Base-by-base conservation (phyloP, 2,113 vertebrate genomes). In the Butorides virescens region DNA sequence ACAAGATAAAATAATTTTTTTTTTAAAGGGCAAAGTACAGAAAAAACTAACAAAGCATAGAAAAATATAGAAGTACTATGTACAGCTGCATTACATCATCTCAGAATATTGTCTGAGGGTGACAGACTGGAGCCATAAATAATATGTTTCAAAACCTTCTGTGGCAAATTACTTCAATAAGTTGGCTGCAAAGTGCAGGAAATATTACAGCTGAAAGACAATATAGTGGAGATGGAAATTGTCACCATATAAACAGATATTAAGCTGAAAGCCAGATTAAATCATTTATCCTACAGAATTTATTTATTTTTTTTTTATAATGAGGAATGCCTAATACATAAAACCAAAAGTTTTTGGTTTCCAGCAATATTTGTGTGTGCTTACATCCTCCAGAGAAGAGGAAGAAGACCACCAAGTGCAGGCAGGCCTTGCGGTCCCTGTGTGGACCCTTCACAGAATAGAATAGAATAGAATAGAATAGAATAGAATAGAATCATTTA, bases 141-240 rank as follows among this genome's bases (percentile, higher is more conserved):
- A 92, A 84, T 53, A 88, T 19, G 17, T 78, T 94, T 95, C 56
- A 49, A 85, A 88, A 80, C 39, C 25, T 91, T 87, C 70, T 65
- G 73, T 50, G 86, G 66, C 58, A 94, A 93, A 88, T 85, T 19
- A 85, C 56, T 94, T 87, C 73, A 93, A n/a, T 72, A 86, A 92
- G 62, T 65, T 89, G 56, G 22, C 52, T 81, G 47, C 29, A 74
- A 89, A 89, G 16, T 13, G 52, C 84, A 95, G 70, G 68, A 89
- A 86, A 89, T 49, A 74, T 46, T 89, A 68, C 29, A 81, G 49
- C 22, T 81, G 34, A 84, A 77, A 82, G 55, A 71, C 8, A 7
- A 84, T 46, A 77, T 6, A 71, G 61, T 37, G 20, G 68, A 58
- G 73, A 84, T 71, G 59, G 79, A 88, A 92, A 84, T 21, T 8